These are phyloP conservation scores for Camarhynchus parvulus DNA, from an alignment of 2,113 vertebrate genomes.

Conservation along the genomic window DNA sequence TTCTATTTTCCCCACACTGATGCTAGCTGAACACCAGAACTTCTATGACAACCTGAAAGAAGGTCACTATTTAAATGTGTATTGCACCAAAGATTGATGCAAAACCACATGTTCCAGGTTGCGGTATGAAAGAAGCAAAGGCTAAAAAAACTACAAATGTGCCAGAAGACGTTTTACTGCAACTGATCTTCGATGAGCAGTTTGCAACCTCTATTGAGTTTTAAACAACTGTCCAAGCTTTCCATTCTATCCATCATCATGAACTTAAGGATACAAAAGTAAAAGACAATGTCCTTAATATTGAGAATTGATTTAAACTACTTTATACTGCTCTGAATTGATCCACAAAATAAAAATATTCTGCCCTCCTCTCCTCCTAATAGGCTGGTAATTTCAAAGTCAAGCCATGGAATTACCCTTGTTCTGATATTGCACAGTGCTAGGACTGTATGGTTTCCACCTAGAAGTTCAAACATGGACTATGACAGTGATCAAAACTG, in stretches of 20 bases:
- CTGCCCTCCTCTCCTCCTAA: neutral
- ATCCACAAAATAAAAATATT: neutral
- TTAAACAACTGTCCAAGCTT: conserved; percentile 6
- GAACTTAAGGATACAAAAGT: neutral
- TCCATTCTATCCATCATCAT: neutral
- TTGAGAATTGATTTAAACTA: neutral
- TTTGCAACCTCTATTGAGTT: neutral
- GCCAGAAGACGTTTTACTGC: neutral
- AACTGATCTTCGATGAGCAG: conserved; percentile 9
- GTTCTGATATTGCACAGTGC: conserved; percentile 22
- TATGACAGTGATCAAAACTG: neutral
- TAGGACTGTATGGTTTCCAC: conserved; percentile 11
- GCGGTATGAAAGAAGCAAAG: conserved; percentile 38
- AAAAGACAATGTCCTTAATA: conserved; percentile 8
- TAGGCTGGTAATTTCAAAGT: neutral
- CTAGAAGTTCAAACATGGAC: neutral
- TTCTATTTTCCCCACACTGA: conserved; percentile 15
- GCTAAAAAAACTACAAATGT: neutral
- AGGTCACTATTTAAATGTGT: conserved; percentile 3
- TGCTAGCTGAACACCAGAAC: conserved; percentile 26
- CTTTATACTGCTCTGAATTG: neutral
- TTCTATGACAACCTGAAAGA: conserved; percentile 17
- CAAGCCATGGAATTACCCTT: conserved; percentile 6
- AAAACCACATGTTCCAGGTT: conserved; percentile 44
- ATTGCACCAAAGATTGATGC: conserved; percentile 18